Evolutionary conservation across 2,797 vertebrate species (phyloP), one percentile per base, ranked within the genome.

Genomic region (Molossus alvarezi): DNA sequence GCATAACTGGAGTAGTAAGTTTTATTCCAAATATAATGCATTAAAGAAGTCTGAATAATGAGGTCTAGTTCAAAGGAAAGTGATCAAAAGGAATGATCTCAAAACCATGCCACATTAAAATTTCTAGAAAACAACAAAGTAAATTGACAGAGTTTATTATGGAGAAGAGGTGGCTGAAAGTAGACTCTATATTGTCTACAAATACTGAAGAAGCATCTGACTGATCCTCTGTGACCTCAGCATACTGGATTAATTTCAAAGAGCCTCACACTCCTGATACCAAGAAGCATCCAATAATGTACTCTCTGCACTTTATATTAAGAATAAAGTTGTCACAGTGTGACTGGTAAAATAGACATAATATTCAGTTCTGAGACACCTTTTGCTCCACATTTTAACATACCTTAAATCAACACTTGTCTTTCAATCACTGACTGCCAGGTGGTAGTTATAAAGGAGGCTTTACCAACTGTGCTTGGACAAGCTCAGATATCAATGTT

Each of bases 1-100:
- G 25, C 14, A 45, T 60, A 65, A 55, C 14, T n/a, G 15, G 23
- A 71, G 72, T 21, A 81, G n/a, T 37, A 84, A 83, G 69, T 51
- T 91, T 48, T 71, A 65, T 37, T 86, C 65, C 71, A 76, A 89
- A 90, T 7, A 17, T 0, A 48, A 57, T 37, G 10, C 3, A 55
- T 58, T 86, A 64, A 91, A 92, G 72, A 95, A 8, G 4, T 18
- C 37, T 60, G 37, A 94, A 85, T 58, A 77, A 77, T 53, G 18
- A 72, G n/a, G 10, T 6, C 29, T 57, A 18, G 2, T 77, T 77
- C 51, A 53, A 9, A 85, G 57, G 10, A 81, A 80, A 53, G 10
- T 10, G 9, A 58, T 65, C 9, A 27, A 87, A 92, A 93, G 23
- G 23, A 82, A 89, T 12, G 2, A 23, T 55, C 27, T 75, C 33